Evolutionary conservation across 2,888 invertebrate species (phyloP).

Genomic region (Xylota sylvarum): DNA sequence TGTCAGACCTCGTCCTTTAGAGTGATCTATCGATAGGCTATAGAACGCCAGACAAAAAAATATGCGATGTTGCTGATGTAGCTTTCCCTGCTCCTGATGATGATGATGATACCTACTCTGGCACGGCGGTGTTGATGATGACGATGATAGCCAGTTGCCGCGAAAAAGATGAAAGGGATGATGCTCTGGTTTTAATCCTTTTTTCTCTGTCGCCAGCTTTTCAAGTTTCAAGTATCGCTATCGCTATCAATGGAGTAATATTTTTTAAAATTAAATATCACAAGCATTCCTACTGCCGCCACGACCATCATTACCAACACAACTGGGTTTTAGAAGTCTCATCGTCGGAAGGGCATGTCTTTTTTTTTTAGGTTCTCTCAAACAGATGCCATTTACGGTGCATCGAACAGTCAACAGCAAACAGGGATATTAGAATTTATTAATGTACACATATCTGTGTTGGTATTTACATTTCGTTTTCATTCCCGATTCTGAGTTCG

Average conservation of each 20-base stretch:
- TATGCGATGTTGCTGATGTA: conserved; percentile 38
- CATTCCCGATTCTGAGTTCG: conserved; percentile 54
- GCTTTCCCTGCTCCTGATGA: conserved; percentile 35
- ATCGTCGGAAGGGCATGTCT: conserved; percentile 6
- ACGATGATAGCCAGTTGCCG: conserved; percentile 15
- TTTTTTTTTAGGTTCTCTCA: conserved; percentile 16
- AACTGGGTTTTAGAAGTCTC: conserved; percentile 1
- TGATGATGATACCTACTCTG: conserved; percentile 56
- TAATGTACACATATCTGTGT: conserved; percentile 65
- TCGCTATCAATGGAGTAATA: conserved; percentile 50
- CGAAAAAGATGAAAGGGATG: conserved; percentile 53
- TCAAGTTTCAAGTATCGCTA: conserved; percentile 31
- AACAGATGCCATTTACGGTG: conserved; percentile 57
- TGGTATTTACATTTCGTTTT: conserved; percentile 71
- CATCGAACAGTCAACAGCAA: conserved; percentile 73
- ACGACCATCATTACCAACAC: conserved; percentile 8
- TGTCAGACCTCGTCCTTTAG: conserved; percentile 72
- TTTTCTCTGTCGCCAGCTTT: conserved; percentile 49
- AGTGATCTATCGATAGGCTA: conserved; percentile 75
- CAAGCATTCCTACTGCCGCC: conserved; percentile 57
- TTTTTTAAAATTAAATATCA: conserved; percentile 67
- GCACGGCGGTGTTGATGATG: conserved; percentile 35
- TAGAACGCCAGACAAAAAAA: conserved; percentile 36
- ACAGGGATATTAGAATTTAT: conserved; percentile 75
- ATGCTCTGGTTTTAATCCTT: conserved; percentile 65